phyloP scores from a whole-genome alignment of 1,140 invertebrate species.

The Plectrocnemia conspersa region DNA sequence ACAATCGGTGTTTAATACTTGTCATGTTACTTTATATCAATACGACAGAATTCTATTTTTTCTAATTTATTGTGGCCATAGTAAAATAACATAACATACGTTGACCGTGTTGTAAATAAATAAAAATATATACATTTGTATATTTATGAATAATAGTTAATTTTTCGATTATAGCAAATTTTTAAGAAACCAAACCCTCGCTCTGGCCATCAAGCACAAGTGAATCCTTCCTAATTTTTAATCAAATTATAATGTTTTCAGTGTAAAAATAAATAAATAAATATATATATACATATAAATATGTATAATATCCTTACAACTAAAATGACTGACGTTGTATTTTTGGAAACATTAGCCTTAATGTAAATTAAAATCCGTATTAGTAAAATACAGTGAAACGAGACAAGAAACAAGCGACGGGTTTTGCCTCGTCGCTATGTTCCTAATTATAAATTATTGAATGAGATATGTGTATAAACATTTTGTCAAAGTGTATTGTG shows the following conservation, averaged over 20 bases:
- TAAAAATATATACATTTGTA: neutral
- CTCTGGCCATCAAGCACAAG: slow-evolving; percentile 24
- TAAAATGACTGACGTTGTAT: slow-evolving; percentile 34
- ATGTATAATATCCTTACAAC: slow-evolving; percentile 28
- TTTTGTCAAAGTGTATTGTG: too few species aligned
- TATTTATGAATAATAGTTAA: neutral
- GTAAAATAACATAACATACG: too few species aligned
- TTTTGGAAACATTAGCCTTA: slow-evolving; percentile 36
- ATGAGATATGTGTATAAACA: too few species aligned
- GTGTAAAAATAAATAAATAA: slow-evolving; percentile 20
- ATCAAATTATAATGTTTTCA: slow-evolving; percentile 24
- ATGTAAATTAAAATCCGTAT: slow-evolving; percentile 24
- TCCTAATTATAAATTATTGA: too few species aligned
- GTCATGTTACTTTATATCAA: too few species aligned
- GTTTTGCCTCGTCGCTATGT: too few species aligned
- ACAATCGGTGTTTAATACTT: too few species aligned
- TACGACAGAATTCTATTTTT: too few species aligned
- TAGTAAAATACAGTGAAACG: too few species aligned
- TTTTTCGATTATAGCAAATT: neutral
- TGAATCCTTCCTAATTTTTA: slow-evolving; percentile 34
- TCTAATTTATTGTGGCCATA: too few species aligned
- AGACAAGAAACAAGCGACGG: too few species aligned
- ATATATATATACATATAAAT: too few species aligned
- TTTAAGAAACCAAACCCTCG: slow-evolving; percentile 16
- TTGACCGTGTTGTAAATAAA: slow-evolving; percentile 1